Evolutionary conservation across 2,888 invertebrate genomes (phyloP).

Genomic region (Thecocarcelia acutangulata): DNA sequence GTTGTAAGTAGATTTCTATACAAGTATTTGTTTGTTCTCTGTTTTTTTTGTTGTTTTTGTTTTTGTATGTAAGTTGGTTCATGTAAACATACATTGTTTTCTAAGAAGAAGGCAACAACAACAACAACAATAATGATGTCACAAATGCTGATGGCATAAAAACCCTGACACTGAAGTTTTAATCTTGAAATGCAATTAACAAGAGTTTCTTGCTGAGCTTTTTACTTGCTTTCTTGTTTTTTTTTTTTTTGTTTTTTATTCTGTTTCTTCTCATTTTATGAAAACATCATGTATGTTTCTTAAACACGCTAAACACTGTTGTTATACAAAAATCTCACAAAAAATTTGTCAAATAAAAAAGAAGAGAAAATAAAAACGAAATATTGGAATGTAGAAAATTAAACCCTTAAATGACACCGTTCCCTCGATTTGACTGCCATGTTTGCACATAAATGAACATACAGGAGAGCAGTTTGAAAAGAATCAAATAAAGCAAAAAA

Average conservation of each 20-base stretch:
- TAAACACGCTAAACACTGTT: conserved; percentile 50
- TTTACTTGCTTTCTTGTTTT: conserved; percentile 28
- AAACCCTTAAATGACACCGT: conserved; percentile 65
- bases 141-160: conserved; percentile 67
- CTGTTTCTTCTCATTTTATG: not conserved
- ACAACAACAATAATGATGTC: conserved; percentile 11
- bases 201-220: conserved; percentile 63
- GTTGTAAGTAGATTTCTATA: conserved; percentile 50
- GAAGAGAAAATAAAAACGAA: conserved; percentile 4
- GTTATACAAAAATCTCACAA: conserved; percentile 2
- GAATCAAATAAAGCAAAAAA: not conserved
- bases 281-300: conserved; percentile 36
- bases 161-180: conserved; percentile 70
- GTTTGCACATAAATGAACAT: conserved; percentile 1
- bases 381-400: conserved; percentile 38
- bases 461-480: not conserved
- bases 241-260: not conserved
- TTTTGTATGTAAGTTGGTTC: not conserved
- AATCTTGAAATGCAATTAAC: conserved; percentile 70
- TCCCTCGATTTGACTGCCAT: conserved; percentile 17
- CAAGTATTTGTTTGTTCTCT: not conserved
- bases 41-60: too few species aligned
- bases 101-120: conserved; percentile 33
- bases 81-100: conserved; percentile 51
- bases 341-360: conserved; percentile 8